Evolutionary conservation across 2,797 vertebrate genomes (phyloP), one percentile per base, ranked within the genome.

Genomic region (Euphonia xanthogaster): DNA sequence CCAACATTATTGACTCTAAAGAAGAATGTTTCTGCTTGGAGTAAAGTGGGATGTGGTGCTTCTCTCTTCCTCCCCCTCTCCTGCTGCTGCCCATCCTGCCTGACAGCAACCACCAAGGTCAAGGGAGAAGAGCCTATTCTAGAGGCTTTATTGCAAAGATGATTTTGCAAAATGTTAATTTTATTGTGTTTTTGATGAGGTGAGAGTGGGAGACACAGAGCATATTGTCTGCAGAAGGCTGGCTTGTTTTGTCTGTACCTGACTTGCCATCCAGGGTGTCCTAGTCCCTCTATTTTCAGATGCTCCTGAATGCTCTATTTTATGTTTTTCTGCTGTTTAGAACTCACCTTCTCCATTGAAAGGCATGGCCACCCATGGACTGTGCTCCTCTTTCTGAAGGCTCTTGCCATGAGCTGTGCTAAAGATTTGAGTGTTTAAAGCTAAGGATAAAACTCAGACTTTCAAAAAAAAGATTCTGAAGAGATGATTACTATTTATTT

Each of bases 351-450:
- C 30, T 63, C 37, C 14, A 14, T 5, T 18, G 35, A n/a, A 81
- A 81, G 37, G 31, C 7, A 3, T 12, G 35, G 3, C 21, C 21
- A 42, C 42, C 12, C 2, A 0, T 14, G 25, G 57, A 39, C 35
- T 62, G 15, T 31, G 6, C 6, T 75, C 23, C 10, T 16, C n/a
- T 75, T 88, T 40, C 54, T 72, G 23, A 24, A 75, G 23, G 51
- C 4, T 54, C 54, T 58, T 54, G 20, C 31, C n/a, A 16, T 35
- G 20, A 58, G 15, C 15, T 50, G 4, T 2, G 2, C 18, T 39
- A 24, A 78, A 82, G n/a, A 31, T 44, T 62, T 67, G 3, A 27
- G 39, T 75, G 24, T 53, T 66, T 39, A 75, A 90, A 90, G 63
- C 14, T 58, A 37, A 73, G 14, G 28, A 37, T 58, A 23, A 81